A percentile compares a stretch with the other conserved stretches of the same genome.
Evolutionary conservation across 2,888 invertebrate genomes (phyloP).

Genomic region (Machimus rusticus): DNA sequence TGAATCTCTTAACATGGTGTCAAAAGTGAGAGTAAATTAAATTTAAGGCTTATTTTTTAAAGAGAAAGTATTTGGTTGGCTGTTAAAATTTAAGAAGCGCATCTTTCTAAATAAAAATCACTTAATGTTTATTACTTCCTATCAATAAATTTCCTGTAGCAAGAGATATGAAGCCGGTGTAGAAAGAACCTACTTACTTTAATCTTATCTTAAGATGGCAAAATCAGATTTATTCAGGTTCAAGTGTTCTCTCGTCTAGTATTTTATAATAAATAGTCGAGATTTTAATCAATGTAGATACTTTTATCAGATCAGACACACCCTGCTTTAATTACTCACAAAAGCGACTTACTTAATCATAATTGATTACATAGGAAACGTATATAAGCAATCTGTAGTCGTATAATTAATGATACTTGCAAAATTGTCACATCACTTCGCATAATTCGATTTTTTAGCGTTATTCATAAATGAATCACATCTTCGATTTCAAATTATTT

Average conservation of each 20-base stretch:
- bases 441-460: no score
- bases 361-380: neutral
- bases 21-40: no score
- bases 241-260: neutral
- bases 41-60: no score
- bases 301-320: neutral
- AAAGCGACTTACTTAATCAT: neutral
- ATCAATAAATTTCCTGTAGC: neutral
- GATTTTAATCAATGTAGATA: neutral
- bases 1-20: no score
- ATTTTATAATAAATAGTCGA: neutral
- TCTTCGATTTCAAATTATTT: neutral
- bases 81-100: no score
- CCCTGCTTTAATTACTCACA: neutral
- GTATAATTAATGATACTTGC: neutral
- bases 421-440: neutral
- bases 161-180: neutral
- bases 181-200: neutral
- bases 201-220: neutral
- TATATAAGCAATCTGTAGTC: neutral
- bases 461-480: no score
- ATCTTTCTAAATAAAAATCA: neutral
- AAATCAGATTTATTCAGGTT: neutral
- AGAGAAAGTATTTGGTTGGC: no score
- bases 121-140: neutral